phyloP scores from a whole-genome alignment of 2,113 vertebrate species.

The Elachura formosa region DNA sequence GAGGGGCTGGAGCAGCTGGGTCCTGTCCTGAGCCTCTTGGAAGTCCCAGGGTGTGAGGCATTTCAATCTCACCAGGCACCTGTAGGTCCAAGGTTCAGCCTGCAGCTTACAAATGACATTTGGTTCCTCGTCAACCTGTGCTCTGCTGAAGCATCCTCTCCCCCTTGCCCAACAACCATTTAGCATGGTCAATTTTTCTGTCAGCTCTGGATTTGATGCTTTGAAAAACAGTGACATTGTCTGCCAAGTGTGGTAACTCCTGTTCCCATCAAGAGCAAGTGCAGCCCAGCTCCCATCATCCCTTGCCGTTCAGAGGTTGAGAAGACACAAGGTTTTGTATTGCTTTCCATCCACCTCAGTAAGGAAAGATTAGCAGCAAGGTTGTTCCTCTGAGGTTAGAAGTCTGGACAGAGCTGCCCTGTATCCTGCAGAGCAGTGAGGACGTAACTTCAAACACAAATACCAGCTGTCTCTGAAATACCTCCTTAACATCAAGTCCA shows the following conservation, averaged over 20 bases:
- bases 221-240: neutral
- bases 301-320: accelerated
- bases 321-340: neutral
- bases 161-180: neutral
- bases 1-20: accelerated
- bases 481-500: neutral
- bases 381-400: neutral
- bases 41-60: neutral
- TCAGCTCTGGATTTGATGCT: neutral
- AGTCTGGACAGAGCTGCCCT: neutral
- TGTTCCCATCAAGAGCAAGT: neutral
- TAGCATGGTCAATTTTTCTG: neutral
- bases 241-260: neutral
- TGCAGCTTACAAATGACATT: neutral
- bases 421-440: neutral
- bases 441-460: neutral
- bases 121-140: neutral
- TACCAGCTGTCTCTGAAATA: neutral
- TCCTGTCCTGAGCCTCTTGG: neutral
- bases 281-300: neutral
- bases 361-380: neutral
- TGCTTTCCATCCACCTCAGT: neutral
- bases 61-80: neutral
- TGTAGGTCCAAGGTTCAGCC: neutral
- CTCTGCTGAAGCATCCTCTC: neutral